Base-by-base conservation (phyloP, 2,888 invertebrate genomes). In the Quadroppia sp. region DNA sequence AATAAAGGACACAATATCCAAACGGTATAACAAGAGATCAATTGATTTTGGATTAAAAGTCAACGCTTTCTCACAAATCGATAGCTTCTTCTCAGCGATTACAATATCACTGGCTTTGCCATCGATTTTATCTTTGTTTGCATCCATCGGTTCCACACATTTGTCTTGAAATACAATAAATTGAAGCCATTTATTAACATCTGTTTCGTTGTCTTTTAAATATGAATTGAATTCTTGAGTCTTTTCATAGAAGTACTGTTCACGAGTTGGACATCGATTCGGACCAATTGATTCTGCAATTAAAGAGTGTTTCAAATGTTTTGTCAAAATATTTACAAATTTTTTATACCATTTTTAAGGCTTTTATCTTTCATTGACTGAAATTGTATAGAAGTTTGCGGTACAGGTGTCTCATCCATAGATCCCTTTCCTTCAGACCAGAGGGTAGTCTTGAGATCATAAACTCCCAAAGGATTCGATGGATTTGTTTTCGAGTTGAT, bases 131-230 rank as follows among this genome's bases (percentile, higher is more conserved):
- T 75, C 76, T 7, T 42, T 71, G 15, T 40, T 72, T n/a, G 48
- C 15, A 15, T n/a, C 20, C 4, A 48, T 9, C 15, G 53, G 56
- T 48, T 74, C 76, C 0, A 76, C 56, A 53, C 74, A 42, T n/a
- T 64, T 32, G 74, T 83, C 82, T 77, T 84, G 84, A 77, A 82
- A 83, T n/a, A 80, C 78, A 3, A 84, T 79, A 80, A 84, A 83
- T 36, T 83, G 81, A 11, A 84, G 75, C 84, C 84, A 84, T 30
- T 81, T 74, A 36, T 80, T 73, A 11, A 82, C 77, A 78, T 83
- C 80, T 17, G 77, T 71, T 20, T 84, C 82, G 42, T 81, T 77
- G 36, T 81, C 81, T 56, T 80, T 77, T 13, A 83, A 77, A 53
- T 78, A 75, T 75, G 80, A 80, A 76, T 83, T 83, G 75, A 79